These are phyloP conservation scores for Selenia dentaria DNA, from an alignment of 2,888 invertebrate species.

Conservation along the genomic window DNA sequence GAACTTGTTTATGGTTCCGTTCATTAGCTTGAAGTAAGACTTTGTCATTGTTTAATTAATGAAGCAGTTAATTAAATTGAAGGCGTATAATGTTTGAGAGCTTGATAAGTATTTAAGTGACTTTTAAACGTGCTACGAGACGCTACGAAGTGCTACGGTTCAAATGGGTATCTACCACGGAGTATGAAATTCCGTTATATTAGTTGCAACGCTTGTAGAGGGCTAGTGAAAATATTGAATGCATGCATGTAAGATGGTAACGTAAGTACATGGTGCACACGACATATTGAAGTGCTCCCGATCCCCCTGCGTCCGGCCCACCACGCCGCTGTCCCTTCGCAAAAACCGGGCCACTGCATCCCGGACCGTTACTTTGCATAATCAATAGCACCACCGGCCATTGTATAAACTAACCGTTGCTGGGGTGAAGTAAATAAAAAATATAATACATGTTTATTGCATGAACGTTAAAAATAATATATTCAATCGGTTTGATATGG, in stretches of 20 bases:
- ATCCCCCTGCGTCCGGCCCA: conserved; percentile 54
- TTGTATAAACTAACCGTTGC: conserved; percentile 48
- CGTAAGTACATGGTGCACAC: conserved; percentile 7
- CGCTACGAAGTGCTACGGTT: conserved; percentile 7
- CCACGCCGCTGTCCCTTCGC: conserved; percentile 51
- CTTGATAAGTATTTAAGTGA: too few species aligned
- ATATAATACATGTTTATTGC: conserved; percentile 30
- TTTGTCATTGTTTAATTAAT: too few species aligned
- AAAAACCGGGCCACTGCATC: conserved; percentile 76
- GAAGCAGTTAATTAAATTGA: too few species aligned
- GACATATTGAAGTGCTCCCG: conserved; percentile 39
- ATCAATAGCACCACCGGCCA: conserved; percentile 67
- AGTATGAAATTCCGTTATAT: too few species aligned
- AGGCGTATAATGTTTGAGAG: too few species aligned
- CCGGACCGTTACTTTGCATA: conserved; percentile 71
- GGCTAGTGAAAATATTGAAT: neutral
- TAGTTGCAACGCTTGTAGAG: conserved; percentile 1
- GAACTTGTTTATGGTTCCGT: too few species aligned
- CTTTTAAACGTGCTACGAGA: too few species aligned
- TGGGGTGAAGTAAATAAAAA: conserved; percentile 54
- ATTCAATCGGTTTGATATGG: conserved; percentile 21
- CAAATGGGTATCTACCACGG: too few species aligned
- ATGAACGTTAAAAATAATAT: conserved; percentile 35
- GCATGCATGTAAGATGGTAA: neutral
- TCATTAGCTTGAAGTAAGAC: too few species aligned